Conservation (phyloP, 1,140 invertebrate genomes). For the Atta texana region DNA sequence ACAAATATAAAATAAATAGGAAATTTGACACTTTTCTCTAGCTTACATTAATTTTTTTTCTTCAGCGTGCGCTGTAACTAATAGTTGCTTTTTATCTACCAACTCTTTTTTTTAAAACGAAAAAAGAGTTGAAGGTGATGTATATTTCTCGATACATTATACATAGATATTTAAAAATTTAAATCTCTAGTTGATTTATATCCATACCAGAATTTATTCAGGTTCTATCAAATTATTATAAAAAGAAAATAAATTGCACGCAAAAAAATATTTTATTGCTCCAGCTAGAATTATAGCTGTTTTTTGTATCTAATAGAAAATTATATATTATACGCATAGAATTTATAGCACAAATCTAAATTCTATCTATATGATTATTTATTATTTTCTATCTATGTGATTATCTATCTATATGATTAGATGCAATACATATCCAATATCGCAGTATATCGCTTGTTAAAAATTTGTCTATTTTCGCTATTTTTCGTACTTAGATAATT, state of each 20-base stretch:
- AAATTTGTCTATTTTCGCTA: too few relatives aligned
- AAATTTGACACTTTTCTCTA: conserved; percentile 21
- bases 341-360: too few relatives aligned
- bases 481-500: too few relatives aligned
- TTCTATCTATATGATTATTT: too few relatives aligned
- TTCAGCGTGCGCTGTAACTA: background rate
- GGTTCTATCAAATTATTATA: background rate
- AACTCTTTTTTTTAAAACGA: background rate
- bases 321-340: too few relatives aligned
- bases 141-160: background rate
- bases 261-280: too few relatives aligned
- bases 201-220: background rate
- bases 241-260: background rate
- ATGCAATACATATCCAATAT: too few relatives aligned
- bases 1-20: conserved; percentile 44
- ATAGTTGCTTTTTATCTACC: background rate
- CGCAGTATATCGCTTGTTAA: too few relatives aligned
- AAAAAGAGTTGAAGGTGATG: background rate
- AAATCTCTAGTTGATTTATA: background rate
- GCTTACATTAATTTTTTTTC: background rate
- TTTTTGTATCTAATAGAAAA: too few relatives aligned
- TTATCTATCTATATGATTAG: too few relatives aligned
- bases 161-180: background rate
- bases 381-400: too few relatives aligned
- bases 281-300: too few relatives aligned